Evolutionary conservation across 2,797 vertebrate species (phyloP).

Genomic region (Galagoides demidoff): DNA sequence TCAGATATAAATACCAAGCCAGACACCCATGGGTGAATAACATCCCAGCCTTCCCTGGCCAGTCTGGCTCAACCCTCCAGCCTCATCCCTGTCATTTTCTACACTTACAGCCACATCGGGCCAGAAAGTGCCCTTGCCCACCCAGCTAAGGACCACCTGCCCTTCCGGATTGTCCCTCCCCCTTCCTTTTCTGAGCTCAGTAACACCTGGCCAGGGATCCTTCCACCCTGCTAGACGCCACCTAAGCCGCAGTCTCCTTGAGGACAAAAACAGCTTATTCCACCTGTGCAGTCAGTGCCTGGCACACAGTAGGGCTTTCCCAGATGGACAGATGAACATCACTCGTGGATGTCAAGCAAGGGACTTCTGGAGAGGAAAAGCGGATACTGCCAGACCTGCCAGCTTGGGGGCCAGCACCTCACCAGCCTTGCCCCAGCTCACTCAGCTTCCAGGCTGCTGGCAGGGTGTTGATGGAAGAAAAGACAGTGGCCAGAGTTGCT

Average conservation of each 20-base stretch:
- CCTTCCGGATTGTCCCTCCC: neutral
- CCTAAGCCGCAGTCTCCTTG: neutral
- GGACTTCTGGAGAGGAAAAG: neutral
- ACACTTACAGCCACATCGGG: neutral
- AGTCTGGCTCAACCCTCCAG: neutral
- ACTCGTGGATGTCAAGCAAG: neutral
- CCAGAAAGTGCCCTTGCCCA: neutral
- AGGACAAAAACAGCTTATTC: neutral
- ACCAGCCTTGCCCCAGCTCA: neutral
- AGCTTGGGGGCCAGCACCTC: neutral
- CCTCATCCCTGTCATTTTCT: neutral
- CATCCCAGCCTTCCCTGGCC: neutral
- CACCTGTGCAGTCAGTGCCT: neutral
- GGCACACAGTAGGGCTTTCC: neutral
- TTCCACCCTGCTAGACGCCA: neutral
- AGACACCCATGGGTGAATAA: neutral
- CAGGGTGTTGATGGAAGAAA: slow-evolving; percentile 29
- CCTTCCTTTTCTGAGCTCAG: neutral
- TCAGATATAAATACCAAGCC: neutral
- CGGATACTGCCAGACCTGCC: neutral
- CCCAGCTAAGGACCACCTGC: neutral
- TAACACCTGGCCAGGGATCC: neutral
- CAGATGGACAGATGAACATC: neutral
- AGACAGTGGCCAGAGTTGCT: neutral
- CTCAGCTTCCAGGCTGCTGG: neutral